Conservation (phyloP, 2,797 vertebrate genomes). For the Halcyon badia region DNA sequence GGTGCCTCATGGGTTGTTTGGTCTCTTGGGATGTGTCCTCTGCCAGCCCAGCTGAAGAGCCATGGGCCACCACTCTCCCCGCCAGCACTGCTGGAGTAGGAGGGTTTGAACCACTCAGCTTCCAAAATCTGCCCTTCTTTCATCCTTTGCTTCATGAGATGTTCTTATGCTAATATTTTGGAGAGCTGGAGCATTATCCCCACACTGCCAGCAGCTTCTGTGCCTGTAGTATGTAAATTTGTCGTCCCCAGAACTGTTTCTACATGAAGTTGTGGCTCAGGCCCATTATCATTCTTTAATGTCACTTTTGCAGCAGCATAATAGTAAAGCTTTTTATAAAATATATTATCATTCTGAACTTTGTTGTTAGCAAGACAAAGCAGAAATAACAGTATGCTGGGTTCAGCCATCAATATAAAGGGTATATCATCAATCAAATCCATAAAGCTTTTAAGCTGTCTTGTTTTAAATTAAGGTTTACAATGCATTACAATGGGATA, state of each 20-base stretch:
- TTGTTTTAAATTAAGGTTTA: constrained; percentile 79
- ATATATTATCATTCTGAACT: constrained; percentile 77
- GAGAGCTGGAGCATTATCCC: background rate
- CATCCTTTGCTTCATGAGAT: background rate
- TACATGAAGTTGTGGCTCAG: constrained; percentile 57
- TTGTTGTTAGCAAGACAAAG: constrained; percentile 77
- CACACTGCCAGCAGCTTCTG: background rate
- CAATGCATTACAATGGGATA: constrained; percentile 78
- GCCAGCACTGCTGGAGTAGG: background rate
- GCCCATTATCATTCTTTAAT: constrained; percentile 79
- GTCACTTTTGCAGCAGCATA: constrained; percentile 47
- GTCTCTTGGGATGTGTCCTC: background rate
- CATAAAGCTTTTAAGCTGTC: constrained; percentile 80
- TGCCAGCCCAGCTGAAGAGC: background rate
- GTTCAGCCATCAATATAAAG: constrained; percentile 78
- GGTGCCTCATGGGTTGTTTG: rapidly evolving
- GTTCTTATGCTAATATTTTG: background rate
- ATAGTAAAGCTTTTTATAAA: constrained; percentile 66
- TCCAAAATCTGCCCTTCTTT: background rate
- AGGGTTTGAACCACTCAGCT: background rate
- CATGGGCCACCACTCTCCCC: rapidly evolving
- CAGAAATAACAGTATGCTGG: constrained; percentile 73
- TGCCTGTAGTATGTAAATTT: background rate
- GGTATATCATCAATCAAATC: constrained; percentile 76
- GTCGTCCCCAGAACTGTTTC: constrained; percentile 59